Percentiles rank a stretch among this genome's conserved stretches.
Conservation (phyloP, 2,888 invertebrate species). For the Acleris cristana region DNA sequence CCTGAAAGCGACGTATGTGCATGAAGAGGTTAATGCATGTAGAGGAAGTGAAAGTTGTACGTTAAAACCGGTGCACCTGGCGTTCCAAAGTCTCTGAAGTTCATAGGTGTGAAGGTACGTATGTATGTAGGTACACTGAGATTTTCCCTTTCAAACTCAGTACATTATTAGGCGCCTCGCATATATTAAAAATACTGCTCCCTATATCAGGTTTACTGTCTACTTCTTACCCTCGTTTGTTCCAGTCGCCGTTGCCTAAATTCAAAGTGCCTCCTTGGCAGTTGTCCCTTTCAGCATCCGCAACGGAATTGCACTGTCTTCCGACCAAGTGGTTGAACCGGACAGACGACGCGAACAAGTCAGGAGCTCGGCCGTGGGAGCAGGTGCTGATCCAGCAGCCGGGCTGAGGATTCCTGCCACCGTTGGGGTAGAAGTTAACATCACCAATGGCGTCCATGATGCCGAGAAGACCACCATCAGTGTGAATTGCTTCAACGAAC, state of each 20-base stretch:
- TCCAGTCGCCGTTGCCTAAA: slow-evolving; percentile 37
- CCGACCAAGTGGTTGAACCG: slow-evolving; percentile 41
- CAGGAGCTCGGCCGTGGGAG: slow-evolving; percentile 42
- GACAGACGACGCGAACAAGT: slow-evolving; percentile 43
- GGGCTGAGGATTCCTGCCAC: slow-evolving; percentile 43
- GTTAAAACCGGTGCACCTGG: no score
- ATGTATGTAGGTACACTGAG: no score
- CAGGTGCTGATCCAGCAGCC: slow-evolving; percentile 45
- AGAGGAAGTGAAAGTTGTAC: no score
- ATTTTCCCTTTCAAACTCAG: no score
- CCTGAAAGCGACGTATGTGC: no score
- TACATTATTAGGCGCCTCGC: not conserved
- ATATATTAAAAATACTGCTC: not conserved
- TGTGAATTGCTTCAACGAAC: slow-evolving; percentile 46
- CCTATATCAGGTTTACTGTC: not conserved
- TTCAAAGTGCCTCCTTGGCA: slow-evolving; percentile 27
- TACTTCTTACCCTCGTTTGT: slow-evolving; percentile 36
- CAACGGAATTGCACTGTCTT: slow-evolving; percentile 36
- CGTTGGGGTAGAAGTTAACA: slow-evolving; percentile 46
- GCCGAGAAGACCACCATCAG: slow-evolving; percentile 44
- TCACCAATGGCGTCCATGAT: slow-evolving; percentile 42
- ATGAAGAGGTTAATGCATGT: no score
- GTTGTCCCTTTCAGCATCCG: slow-evolving; percentile 33
- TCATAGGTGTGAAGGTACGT: no score
- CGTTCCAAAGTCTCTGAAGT: no score